These are phyloP conservation scores for Syrmaticus mikado DNA, from an alignment of 2,113 vertebrate species.

Conservation along the genomic window DNA sequence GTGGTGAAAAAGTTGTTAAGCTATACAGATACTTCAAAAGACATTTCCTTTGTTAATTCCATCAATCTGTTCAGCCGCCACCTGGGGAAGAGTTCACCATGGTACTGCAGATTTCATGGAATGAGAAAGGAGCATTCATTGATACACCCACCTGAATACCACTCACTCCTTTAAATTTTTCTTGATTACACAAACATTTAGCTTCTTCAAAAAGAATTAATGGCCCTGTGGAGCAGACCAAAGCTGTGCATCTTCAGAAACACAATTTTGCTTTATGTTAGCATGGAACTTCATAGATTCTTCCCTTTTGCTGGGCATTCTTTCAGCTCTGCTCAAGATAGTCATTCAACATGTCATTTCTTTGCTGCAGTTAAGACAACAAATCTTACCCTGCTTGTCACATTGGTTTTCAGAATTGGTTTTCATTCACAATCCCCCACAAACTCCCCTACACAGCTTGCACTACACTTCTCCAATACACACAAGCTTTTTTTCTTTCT, in stretches of 20 bases:
- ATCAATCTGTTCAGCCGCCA: not conserved
- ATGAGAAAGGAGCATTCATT: not conserved
- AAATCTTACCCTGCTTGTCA: not conserved
- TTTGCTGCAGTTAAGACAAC: not conserved
- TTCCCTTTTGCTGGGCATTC: not conserved
- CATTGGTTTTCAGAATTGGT: not conserved
- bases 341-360: not conserved
- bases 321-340: not conserved
- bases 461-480: not conserved
- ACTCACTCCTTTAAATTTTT: not conserved
- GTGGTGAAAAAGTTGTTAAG: not conserved
- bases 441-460: not conserved
- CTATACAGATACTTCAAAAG: not conserved
- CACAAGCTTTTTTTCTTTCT: not conserved
- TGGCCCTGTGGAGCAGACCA: not conserved
- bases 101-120: not conserved
- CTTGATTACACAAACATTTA: not conserved
- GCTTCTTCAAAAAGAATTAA: not conserved
- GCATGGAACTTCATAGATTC: not conserved
- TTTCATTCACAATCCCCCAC: not conserved
- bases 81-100: not conserved
- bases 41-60: not conserved
- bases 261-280: not conserved
- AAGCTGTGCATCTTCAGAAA: not conserved
- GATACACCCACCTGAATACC: not conserved